Percentiles rank a stretch among this genome's conserved stretches.
Evolutionary conservation across 2,888 invertebrate genomes (phyloP).

Genomic region (Microctonus aethiopoides): DNA sequence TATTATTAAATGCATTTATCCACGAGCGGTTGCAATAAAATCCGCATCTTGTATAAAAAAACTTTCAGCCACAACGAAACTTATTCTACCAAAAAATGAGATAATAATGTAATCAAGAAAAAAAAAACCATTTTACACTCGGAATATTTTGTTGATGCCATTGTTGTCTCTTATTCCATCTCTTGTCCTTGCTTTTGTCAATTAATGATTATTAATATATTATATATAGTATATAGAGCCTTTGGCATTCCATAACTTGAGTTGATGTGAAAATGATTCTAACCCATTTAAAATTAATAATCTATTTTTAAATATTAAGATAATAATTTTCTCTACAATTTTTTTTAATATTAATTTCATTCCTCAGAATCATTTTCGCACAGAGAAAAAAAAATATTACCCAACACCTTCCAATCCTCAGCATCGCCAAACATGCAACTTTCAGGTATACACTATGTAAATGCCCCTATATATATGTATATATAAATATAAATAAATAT

Average conservation of each 20-base stretch:
- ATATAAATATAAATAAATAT: too few relatives aligned
- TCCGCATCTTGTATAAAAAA: not conserved
- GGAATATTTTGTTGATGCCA: not conserved
- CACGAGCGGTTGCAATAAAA: not conserved
- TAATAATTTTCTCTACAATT: conserved; percentile 7
- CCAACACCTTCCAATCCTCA: conserved; percentile 61
- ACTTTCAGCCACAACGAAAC: not conserved
- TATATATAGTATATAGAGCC: not conserved
- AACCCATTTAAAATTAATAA: not conserved
- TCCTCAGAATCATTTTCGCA: not conserved
- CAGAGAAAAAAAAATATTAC: conserved; percentile 40
- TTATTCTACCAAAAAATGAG: conserved; percentile 2
- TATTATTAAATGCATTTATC: not conserved
- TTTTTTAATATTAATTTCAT: conserved; percentile 19
- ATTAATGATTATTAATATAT: conserved; percentile 2
- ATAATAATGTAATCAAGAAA: not conserved
- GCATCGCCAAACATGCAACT: conserved; percentile 63
- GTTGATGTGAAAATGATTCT: not conserved
- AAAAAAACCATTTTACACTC: conserved; percentile 1
- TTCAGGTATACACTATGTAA: conserved; percentile 52
- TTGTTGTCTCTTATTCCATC: not conserved
- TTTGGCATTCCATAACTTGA: conserved; percentile 4
- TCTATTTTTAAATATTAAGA: not conserved
- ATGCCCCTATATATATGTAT: conserved; percentile 39
- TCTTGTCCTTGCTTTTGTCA: not conserved